Base-by-base conservation (phyloP, 2,888 invertebrate genomes). In the Pyrocoelia pectoralis region DNA sequence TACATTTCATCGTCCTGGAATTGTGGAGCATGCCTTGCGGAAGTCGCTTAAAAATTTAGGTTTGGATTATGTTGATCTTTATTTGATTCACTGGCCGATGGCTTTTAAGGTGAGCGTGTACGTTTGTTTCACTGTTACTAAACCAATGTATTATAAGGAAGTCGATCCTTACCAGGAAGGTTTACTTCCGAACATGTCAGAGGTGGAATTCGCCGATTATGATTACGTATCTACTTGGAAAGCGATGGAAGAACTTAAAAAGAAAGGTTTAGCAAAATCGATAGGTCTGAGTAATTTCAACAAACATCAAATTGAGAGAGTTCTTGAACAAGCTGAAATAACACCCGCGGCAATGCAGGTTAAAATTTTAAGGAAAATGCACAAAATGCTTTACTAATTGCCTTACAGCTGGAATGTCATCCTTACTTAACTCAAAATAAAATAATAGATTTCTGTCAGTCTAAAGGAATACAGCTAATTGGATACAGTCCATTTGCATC, bases 51-150 rank as follows among this genome's bases (percentile, higher is more conserved):
- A 84, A 14, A 87, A 92, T 79, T 84, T 97, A 10, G 87, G 88
- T 6, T 74, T 95, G 0, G 83, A 88, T 0, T 96, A 97, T 75
- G 74, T 97, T 52, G 95, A 97, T 80, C 84, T 97, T 38, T 97
- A 95, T 76, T 84, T 97, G 5, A 92, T 97, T 38, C 97, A 97
- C 79, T 97, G 96, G 95, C 97, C 97, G 0, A 87, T 92, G 77
- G 94, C 87, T 0, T 94, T 90, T 75, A 88, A 91, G 84, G 93
- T 90, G 72, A 56, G 43, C 13, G 17, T 8, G 3, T 15, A 6
- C 12, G 4, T 12, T 8, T 2, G n/a, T n/a, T n/a, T n/a, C n/a
- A n/a, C n/a, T n/a, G n/a, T n/a, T n/a, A n/a, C n/a, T n/a, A n/a
- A n/a, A n/a, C n/a, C n/a, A n/a, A n/a, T n/a, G n/a, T n/a, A n/a